Base-by-base conservation (phyloP, 2,888 invertebrate genomes). In the Loripinus fragilis region DNA sequence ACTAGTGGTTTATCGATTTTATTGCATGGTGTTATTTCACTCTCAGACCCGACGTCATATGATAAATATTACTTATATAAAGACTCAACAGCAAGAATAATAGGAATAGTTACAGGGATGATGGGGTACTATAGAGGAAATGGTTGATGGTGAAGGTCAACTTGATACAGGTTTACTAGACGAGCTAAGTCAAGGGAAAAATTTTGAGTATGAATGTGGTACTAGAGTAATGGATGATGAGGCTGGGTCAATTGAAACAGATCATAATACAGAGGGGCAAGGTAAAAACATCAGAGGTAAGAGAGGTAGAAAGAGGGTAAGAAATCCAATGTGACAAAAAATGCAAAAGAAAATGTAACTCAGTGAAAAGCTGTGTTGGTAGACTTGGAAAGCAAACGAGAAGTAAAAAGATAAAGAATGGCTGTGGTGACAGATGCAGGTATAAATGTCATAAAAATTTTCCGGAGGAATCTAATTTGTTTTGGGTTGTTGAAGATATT, bases 361-460 rank as follows among this genome's bases (percentile, higher is more conserved):
- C 17, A 41, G 35, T n/a, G 5, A 65, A 65, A 65, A 52, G 25
- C 25, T 52, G n/a, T 52, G 52, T 8, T 25, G 52, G 52, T 52
- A 52, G n/a, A 15, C 2, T 5, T 25, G 52, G 52, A 5, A 52
- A 20, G 7, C 52, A 48, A 20, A 5, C 23, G 12, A 52, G 52
- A 52, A 25, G 52, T 25, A 52, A 25, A 52, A 52, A 52, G 52
- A 60, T 60, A 33, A 60, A 60, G 17, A 55, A 60, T 20, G 60
- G 60, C 33, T 60, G 60, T 60, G 60, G 60, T 30, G 33, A 10
- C 2, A 33, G 60, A 12, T 60, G 60, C 33, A 60, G 20, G 33
- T 60, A 33, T 15, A 60, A 60, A 33, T 60, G 60, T 17, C 60
- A 60, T 20, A 7, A 60, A 20, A 60, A 60, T 60, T 12, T 60